Conservation (phyloP, 2,113 vertebrate genomes). For the Gambusia holbrooki region DNA sequence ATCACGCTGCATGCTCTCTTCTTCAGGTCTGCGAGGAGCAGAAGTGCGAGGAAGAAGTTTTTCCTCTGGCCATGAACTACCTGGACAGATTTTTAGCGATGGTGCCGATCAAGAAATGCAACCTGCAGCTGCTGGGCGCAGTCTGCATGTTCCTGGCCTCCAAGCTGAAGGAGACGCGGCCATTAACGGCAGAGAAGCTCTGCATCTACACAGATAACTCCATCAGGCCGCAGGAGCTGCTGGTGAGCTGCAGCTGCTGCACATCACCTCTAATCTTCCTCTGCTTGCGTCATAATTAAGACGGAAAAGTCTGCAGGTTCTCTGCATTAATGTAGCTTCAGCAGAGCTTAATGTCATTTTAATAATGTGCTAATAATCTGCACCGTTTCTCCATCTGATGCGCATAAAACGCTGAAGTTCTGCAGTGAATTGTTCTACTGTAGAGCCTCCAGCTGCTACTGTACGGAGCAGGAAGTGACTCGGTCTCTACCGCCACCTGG, state of each 20-base stretch:
- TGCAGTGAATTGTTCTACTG: slow-evolving; percentile 50
- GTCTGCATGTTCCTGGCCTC: slow-evolving; percentile 98
- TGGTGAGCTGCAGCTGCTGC: slow-evolving; percentile 85
- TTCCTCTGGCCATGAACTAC: slow-evolving; percentile 98
- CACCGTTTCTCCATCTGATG: slow-evolving; percentile 23
- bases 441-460: slow-evolving; percentile 10
- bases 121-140: slow-evolving; percentile 94
- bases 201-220: slow-evolving; percentile 98
- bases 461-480: slow-evolving; percentile 41
- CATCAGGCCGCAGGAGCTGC: slow-evolving; percentile 93
- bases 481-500: slow-evolving; percentile 85
- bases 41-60: slow-evolving; percentile 98
- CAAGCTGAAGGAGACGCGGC: slow-evolving; percentile 96
- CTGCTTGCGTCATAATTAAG: not conserved
- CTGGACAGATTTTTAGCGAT: slow-evolving; percentile 96
- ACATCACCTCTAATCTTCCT: slow-evolving; percentile 11
- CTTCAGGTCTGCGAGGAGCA: slow-evolving; percentile 95
- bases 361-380: not conserved
- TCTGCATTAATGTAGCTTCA: not conserved
- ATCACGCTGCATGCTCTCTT: slow-evolving; percentile 53
- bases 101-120: slow-evolving; percentile 92
- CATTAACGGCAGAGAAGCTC: slow-evolving; percentile 94
- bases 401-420: slow-evolving; percentile 28
- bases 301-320: not conserved
- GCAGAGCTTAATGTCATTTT: not conserved